A percentile compares a stretch with the other conserved stretches of the same genome.
Evolutionary conservation across 2,888 invertebrate genomes (phyloP).

Genomic region (Pollenia griseotomentosa): DNA sequence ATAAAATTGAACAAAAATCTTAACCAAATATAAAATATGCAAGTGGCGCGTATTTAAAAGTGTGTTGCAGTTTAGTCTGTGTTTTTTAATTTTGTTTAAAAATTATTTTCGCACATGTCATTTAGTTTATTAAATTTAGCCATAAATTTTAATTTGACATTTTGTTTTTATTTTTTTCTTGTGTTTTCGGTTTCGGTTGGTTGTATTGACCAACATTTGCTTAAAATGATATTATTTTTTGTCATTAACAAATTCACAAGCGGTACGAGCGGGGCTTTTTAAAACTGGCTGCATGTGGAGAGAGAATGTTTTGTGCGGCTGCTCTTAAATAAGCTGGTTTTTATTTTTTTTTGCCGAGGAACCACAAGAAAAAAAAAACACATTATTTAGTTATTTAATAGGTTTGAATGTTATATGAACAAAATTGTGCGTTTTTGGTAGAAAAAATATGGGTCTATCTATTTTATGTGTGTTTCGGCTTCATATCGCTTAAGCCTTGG

Average conservation of each 20-base stretch:
- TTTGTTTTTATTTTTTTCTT: neutral
- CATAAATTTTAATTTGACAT: slow-evolving; percentile 61
- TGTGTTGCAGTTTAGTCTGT: neutral
- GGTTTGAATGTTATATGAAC: slow-evolving; percentile 39
- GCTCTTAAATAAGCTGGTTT: slow-evolving; percentile 36
- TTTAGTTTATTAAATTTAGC: slow-evolving; percentile 54
- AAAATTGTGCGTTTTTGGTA: slow-evolving; percentile 62
- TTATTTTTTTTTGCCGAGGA: neutral
- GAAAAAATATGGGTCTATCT: neutral
- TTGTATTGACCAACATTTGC: slow-evolving; percentile 58
- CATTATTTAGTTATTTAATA: slow-evolving; percentile 63
- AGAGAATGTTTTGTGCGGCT: slow-evolving; percentile 30
- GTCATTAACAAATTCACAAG: slow-evolving; percentile 34
- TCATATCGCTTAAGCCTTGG: slow-evolving; percentile 13
- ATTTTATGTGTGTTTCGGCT: slow-evolving; percentile 2
- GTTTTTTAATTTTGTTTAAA: slow-evolving; percentile 7
- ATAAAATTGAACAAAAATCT: neutral
- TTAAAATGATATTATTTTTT: slow-evolving; percentile 35
- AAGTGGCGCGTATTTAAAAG: slow-evolving; percentile 22
- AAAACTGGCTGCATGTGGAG: slow-evolving; percentile 44
- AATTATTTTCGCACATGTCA: slow-evolving; percentile 53
- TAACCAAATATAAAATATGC: neutral
- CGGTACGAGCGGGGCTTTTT: neutral
- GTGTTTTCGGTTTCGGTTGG: slow-evolving; percentile 16
- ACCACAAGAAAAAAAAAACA: slow-evolving; percentile 47